These are phyloP conservation scores for Scopus umbretta DNA, from an alignment of 2,113 vertebrate genomes.

Conservation along the genomic window DNA sequence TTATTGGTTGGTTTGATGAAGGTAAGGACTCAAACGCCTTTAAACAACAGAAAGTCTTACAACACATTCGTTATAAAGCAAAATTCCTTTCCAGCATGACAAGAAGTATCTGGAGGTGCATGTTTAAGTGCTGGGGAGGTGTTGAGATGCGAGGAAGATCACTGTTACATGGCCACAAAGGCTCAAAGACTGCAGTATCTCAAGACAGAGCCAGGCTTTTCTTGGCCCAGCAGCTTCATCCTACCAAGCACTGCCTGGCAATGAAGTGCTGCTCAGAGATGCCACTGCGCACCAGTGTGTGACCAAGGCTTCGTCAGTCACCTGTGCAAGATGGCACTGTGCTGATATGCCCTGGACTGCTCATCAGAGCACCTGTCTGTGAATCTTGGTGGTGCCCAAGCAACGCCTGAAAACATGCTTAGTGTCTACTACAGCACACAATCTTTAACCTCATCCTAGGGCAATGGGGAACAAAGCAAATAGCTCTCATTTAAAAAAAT, in stretches of 20 bases:
- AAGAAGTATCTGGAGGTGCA: neutral
- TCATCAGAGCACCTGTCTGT: neutral
- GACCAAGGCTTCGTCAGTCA: fast-evolving
- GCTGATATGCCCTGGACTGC: too few relatives aligned
- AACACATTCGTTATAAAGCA: neutral
- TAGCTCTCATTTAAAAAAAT: neutral
- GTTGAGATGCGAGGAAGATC: neutral
- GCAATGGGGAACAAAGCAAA: neutral
- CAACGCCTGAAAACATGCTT: neutral
- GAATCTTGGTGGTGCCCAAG: neutral
- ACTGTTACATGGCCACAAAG: neutral
- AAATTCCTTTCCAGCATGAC: neutral
- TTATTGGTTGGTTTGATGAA: neutral
- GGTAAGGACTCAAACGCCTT: neutral
- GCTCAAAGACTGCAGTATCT: neutral
- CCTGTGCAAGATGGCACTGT: neutral
- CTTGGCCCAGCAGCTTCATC: neutral
- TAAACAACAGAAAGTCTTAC: neutral
- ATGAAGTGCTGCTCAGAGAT: neutral
- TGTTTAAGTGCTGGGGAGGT: neutral
- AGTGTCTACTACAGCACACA: neutral
- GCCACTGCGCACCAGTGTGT: neutral
- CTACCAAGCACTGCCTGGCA: neutral
- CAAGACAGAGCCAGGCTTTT: neutral
- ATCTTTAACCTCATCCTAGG: neutral